Conservation (phyloP, 1,140 invertebrate species). For the Cataglyphis hispanica region DNA sequence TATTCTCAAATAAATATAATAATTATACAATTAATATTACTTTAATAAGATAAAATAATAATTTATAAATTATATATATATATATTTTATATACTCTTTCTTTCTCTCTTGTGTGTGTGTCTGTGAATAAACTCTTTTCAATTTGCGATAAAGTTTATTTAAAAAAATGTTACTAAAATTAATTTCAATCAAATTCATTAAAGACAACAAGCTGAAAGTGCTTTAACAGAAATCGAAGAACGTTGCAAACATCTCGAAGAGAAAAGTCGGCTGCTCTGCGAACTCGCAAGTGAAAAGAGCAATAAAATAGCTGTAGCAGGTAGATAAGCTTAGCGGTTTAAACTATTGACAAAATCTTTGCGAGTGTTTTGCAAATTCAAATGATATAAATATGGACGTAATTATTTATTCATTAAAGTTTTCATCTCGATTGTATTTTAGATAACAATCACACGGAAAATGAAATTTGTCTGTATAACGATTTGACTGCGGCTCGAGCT, state of each 20-base stretch:
- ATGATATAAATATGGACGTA: neutral
- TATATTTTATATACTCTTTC: neutral
- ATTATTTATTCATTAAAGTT: constrained; percentile 7
- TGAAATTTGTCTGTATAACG: constrained; percentile 74
- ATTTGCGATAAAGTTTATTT: neutral
- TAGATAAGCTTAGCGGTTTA: constrained; percentile 41
- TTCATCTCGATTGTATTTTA: constrained; percentile 31
- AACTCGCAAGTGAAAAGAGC: constrained; percentile 64
- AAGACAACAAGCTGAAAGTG: constrained; percentile 63
- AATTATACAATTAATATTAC: constrained; percentile 14
- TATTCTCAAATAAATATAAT: neutral
- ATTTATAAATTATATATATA: neutral
- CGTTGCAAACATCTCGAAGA: constrained; percentile 69
- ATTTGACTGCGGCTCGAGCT: constrained; percentile 61
- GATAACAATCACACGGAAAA: constrained; percentile 74
- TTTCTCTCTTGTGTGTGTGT: neutral
- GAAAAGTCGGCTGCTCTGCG: constrained; percentile 74
- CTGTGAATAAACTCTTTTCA: neutral
- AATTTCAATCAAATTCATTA: constrained; percentile 24
- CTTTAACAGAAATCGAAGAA: constrained; percentile 62
- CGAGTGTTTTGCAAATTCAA: neutral
- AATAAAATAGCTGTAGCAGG: constrained; percentile 69
- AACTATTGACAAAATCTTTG: constrained; percentile 12
- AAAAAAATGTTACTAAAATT: neutral
- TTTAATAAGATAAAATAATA: neutral